Percentiles rank a stretch among this genome's conserved stretches.
Evolutionary conservation across 1,140 invertebrate genomes (phyloP).

Genomic region (Drosophila persimilis): DNA sequence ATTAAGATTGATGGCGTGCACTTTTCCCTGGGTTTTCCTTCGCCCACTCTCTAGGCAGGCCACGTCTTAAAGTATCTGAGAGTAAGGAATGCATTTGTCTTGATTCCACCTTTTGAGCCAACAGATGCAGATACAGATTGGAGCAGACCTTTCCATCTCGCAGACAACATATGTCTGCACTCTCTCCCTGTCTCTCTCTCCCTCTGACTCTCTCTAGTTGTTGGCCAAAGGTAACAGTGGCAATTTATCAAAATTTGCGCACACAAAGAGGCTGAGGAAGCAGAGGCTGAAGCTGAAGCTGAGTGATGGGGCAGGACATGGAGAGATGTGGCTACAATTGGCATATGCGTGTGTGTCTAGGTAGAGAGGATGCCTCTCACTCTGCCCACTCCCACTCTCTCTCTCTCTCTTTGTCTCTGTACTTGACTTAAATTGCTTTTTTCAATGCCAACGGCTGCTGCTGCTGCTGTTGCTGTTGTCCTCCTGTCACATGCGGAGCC

Average conservation of each 20-base stretch:
- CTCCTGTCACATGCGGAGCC: constrained; percentile 77
- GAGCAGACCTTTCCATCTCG: constrained; percentile 29
- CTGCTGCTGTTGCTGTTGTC: constrained; percentile 29
- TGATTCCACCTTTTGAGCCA: constrained; percentile 59
- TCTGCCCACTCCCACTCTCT: background rate
- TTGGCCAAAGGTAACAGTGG: constrained; percentile 63
- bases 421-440: constrained; percentile 77
- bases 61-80: background rate
- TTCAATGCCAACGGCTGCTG: constrained; percentile 72
- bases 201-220: background rate
- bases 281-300: background rate
- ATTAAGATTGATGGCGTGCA: constrained; percentile 50
- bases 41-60: background rate
- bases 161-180: constrained; percentile 39
- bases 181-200: background rate
- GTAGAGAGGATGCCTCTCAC: background rate
- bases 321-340: constrained; percentile 54
- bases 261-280: constrained; percentile 19
- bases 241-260: constrained; percentile 80
- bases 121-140: constrained; percentile 24
- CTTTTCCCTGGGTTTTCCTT: background rate
- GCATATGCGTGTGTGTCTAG: constrained; percentile 49
- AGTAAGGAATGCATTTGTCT: constrained; percentile 58
- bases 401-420: constrained; percentile 31
- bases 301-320: constrained; percentile 7